A percentile compares a stretch with the other conserved stretches of the same genome.
Conservation (phyloP, 2,113 vertebrate genomes). For the Gobio gobio region DNA sequence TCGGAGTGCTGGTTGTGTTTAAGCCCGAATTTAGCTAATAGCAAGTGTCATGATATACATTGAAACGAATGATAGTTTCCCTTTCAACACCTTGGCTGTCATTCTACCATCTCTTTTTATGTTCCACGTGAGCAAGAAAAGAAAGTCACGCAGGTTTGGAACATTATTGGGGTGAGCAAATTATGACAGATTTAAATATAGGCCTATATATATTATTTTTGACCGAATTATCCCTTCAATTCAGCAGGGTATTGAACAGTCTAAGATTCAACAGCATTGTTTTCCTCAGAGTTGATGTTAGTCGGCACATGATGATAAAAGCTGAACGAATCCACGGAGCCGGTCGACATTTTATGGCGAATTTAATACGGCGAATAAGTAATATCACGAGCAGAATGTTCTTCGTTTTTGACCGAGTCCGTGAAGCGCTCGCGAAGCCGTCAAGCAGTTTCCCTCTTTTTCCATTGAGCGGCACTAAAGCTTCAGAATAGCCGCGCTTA, state of each 20-base stretch:
- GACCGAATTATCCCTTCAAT: neutral
- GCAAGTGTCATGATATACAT: neutral
- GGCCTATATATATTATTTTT: neutral
- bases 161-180: neutral
- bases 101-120: neutral
- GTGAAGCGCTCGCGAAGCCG: constrained; percentile 47
- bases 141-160: neutral
- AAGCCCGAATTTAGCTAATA: neutral
- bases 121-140: neutral
- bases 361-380: neutral
- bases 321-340: neutral
- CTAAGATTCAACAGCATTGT: neutral
- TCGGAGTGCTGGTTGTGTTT: neutral
- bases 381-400: neutral
- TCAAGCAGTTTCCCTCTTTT: constrained; percentile 76
- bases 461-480: constrained; percentile 85
- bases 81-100: neutral
- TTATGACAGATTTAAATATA: neutral
- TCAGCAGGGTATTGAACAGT: neutral
- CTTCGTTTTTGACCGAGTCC: neutral
- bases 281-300: neutral
- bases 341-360: neutral
- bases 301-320: neutral
- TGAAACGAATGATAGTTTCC: neutral
- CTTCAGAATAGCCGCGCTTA: constrained; percentile 65